Conservation (phyloP, 2,113 vertebrate species). For the Lasiurus borealis region DNA sequence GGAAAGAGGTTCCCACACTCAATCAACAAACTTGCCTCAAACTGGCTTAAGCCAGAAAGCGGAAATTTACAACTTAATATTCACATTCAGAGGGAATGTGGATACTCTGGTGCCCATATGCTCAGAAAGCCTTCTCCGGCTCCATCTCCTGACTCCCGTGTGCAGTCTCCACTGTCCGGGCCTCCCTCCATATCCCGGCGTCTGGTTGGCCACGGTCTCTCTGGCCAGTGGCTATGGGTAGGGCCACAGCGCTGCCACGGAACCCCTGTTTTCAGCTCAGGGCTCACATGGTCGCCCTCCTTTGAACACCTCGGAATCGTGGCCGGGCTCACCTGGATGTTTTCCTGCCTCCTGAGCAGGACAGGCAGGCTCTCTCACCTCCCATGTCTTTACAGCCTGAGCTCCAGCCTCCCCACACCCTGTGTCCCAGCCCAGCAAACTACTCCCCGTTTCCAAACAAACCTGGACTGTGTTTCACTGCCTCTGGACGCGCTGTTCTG, state of each 20-base stretch:
- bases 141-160: not conserved
- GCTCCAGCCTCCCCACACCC: constrained; percentile 54
- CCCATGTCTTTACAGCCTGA: constrained; percentile 10
- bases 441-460: constrained; percentile 80
- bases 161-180: not conserved
- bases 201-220: too few species aligned
- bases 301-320: not conserved
- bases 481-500: constrained; percentile 3
- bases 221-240: not conserved
- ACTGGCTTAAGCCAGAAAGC: not conserved
- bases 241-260: not conserved
- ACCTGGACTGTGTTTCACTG: not conserved
- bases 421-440: constrained; percentile 50
- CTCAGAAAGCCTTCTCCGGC: not conserved
- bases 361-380: not conserved
- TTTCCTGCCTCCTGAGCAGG: not conserved
- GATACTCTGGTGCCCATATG: fast-evolving
- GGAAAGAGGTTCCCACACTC: too few species aligned
- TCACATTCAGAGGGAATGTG: not conserved
- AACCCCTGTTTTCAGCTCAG: too few species aligned
- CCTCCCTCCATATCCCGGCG: not conserved
- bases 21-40: not conserved
- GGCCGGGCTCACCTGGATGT: not conserved
- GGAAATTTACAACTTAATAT: not conserved
- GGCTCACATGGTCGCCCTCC: not conserved